Percentiles rank a stretch among this genome's conserved stretches.
Evolutionary conservation across 2,113 vertebrate genomes (phyloP).

Genomic region (Cettia cetti): DNA sequence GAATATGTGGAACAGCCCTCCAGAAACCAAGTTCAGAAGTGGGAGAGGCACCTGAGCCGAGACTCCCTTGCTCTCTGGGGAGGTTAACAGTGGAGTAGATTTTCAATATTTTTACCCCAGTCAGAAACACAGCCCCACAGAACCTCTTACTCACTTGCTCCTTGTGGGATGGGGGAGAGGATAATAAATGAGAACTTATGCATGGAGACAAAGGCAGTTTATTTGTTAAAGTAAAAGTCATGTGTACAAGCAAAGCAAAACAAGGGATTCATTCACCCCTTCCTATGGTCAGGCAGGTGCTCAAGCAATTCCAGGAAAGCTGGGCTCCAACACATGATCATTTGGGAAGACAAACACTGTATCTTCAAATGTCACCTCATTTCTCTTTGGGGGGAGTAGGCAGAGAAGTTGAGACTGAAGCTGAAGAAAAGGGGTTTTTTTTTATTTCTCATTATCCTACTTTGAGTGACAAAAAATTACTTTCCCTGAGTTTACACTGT

Average conservation of each 20-base stretch:
- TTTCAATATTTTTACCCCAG: neutral
- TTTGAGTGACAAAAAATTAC: neutral
- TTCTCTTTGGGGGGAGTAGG: fast-evolving
- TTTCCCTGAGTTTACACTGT: neutral
- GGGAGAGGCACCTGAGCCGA: fast-evolving
- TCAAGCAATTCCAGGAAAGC: neutral
- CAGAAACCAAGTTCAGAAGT: neutral
- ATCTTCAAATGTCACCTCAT: neutral
- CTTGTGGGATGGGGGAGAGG: neutral
- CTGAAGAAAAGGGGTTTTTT: neutral
- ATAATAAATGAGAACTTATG: neutral
- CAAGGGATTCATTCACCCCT: neutral
- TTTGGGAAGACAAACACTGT: neutral
- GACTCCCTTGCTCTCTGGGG: neutral
- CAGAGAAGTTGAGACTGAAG: neutral
- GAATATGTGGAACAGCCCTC: neutral
- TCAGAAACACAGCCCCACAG: neutral
- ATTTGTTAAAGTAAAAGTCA: neutral
- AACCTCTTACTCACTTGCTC: neutral
- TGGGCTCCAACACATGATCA: neutral
- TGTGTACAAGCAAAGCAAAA: neutral
- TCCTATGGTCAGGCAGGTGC: neutral
- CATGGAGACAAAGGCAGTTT: neutral
- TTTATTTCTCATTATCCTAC: neutral
- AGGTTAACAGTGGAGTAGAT: neutral